These are phyloP conservation scores for Oreochromis spilurus DNA, from an alignment of 2,113 vertebrate species.

Conservation along the genomic window DNA sequence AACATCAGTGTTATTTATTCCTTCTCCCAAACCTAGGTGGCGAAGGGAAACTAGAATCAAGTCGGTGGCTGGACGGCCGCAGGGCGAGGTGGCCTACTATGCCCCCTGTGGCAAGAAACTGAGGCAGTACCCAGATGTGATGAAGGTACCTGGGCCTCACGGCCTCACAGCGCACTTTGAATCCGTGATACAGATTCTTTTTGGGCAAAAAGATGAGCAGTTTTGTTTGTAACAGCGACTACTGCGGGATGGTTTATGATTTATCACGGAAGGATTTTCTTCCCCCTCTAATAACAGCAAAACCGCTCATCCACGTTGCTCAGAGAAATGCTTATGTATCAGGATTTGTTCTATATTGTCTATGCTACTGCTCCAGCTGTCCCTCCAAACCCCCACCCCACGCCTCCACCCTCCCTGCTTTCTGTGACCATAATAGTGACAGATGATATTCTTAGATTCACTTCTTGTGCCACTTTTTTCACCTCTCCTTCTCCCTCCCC, in stretches of 20 bases:
- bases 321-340: conserved; percentile 45
- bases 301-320: conserved; percentile 18
- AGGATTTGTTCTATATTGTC: conserved; percentile 1
- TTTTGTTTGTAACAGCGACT: not conserved
- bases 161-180: not conserved
- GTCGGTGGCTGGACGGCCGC: conserved; percentile 83
- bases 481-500: not conserved
- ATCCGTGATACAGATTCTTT: conserved; percentile 36
- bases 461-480: conserved; percentile 37
- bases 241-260: not conserved
- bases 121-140: conserved; percentile 94
- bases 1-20: not conserved
- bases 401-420: conserved; percentile 25
- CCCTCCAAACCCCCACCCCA: not conserved
- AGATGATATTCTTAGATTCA: conserved; percentile 45
- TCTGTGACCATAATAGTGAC: conserved; percentile 50
- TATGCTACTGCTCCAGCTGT: conserved; percentile 21
- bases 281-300: not conserved
- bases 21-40: conserved; percentile 76
- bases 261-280: not conserved
- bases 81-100: conserved; percentile 94
- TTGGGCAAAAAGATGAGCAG: conserved; percentile 31
- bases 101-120: conserved; percentile 95
- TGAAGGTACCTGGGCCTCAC: conserved; percentile 81
- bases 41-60: conserved; percentile 94